Evolutionary conservation across 2,797 vertebrate species (phyloP), one percentile per base, ranked within the genome.

Genomic region (Lacerta bilineata): DNA sequence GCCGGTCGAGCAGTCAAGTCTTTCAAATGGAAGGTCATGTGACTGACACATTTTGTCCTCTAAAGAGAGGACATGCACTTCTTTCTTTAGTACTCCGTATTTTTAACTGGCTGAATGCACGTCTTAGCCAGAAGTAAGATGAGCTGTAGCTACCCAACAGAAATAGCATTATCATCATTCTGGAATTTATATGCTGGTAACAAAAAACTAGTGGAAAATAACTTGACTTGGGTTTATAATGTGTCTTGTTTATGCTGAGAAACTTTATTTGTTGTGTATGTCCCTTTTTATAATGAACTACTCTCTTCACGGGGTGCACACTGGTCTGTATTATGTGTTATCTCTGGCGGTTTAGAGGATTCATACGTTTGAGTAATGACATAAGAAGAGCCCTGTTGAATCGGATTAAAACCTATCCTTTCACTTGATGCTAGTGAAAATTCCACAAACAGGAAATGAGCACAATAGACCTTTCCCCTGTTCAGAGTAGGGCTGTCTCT

Each of bases 31-130:
- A 86, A 94, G 94, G 95, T 96, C 94, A 89, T 92, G 79, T 95
- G 94, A 96, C 93, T 96, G 94, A 92, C 93, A 86, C 93, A 90
- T 94, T 95, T 95, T 95, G 91, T 93, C 93, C 91, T 66, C 89
- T 90, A 90, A 89, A 93, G 90, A 94, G 91, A 94, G 91, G 25
- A 39, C 71, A 59, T 92, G 91, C 94, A 94, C 90, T 96, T 94
- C 8, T 13, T 91, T 95, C 92, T 93, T 93, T 92, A 89, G 87
- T 88, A 86, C 87, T 89, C 95, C 92, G 61, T 94, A 15, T 93
- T 95, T 92, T 90, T 88, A 91, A 86, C 88, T 78, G 83, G 92
- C 91, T 94, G 92, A 95, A 92, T 92, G 89, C 0, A 17, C 50
- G 71, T 85, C 90, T 92, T 90, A 93, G 92, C 74, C 89, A 92